phyloP scores from a whole-genome alignment of 1,140 invertebrate species.

The Drosophila aff. region DNA sequence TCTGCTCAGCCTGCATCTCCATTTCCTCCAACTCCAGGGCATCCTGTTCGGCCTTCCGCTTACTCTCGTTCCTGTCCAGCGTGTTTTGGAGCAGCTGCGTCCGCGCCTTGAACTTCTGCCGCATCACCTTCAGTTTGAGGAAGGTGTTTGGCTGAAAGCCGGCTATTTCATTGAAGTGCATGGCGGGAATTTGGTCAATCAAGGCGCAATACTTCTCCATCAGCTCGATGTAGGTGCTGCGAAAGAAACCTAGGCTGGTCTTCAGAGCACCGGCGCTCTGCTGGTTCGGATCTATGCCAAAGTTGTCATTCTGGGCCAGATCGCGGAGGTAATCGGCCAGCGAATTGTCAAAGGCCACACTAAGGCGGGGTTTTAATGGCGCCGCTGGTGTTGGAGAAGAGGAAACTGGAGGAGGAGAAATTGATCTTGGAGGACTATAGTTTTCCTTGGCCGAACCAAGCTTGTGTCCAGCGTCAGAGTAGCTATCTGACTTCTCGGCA shows the following conservation, averaged over 20 bases:
- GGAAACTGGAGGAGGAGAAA: neutral
- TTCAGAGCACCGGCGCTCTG: constrained; percentile 48
- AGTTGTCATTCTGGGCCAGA: constrained; percentile 69
- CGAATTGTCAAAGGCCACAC: constrained; percentile 70
- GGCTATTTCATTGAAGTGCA: constrained; percentile 67
- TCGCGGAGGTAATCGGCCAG: constrained; percentile 65
- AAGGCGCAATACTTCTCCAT: constrained; percentile 81
- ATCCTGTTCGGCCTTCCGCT: constrained; percentile 21
- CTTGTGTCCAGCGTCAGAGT: neutral
- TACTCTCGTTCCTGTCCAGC: constrained; percentile 48
- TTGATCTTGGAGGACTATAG: neutral
- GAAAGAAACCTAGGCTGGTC: constrained; percentile 49
- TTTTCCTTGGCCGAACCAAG: constrained; percentile 29
- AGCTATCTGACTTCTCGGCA: neutral
- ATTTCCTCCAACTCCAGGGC: constrained; percentile 57
- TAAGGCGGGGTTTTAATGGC: constrained; percentile 49
- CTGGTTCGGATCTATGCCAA: constrained; percentile 51
- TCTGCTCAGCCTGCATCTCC: constrained; percentile 49
- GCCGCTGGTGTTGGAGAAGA: neutral
- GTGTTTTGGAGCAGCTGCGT: constrained; percentile 64
- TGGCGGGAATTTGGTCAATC: constrained; percentile 78
- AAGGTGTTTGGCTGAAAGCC: constrained; percentile 77
- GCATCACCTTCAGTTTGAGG: constrained; percentile 74
- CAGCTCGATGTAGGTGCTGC: constrained; percentile 66
- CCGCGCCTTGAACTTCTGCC: constrained; percentile 80